Conservation (phyloP, 2,797 vertebrate genomes). For the Platyrinchus mystaceus region DNA sequence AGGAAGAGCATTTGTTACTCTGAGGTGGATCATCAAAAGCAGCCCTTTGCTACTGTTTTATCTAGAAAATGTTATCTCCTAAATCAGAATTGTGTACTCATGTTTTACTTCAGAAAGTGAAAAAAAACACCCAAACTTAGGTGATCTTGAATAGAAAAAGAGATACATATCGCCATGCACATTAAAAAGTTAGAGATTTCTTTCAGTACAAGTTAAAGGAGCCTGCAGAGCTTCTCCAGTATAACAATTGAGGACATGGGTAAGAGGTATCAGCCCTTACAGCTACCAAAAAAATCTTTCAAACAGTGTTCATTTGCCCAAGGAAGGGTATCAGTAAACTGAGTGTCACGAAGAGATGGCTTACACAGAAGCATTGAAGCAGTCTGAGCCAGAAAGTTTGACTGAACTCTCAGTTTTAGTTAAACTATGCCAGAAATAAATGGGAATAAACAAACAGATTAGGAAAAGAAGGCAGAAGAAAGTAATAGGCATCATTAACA, state of each 20-base stretch:
- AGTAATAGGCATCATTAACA: background rate
- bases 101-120: background rate
- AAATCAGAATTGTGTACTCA: background rate
- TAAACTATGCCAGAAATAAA: constrained; percentile 53
- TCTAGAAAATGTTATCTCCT: background rate
- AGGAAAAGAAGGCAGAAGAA: constrained; percentile 47
- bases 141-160: background rate
- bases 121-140: background rate
- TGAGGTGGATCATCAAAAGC: background rate
- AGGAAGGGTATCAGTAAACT: background rate
- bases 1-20: background rate
- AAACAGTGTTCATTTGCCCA: background rate
- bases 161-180: background rate
- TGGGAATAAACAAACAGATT: constrained; percentile 58
- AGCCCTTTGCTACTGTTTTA: background rate
- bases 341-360: background rate
- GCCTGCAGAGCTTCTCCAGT: background rate
- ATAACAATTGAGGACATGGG: background rate
- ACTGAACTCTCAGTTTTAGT: constrained; percentile 34
- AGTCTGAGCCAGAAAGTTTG: background rate
- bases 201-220: background rate
- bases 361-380: background rate
- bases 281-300: background rate
- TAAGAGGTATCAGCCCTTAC: background rate
- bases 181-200: background rate